A percentile compares a stretch with the other conserved stretches of the same genome.
These are phyloP conservation scores for Vidua chalybeata DNA, from an alignment of 2,113 vertebrate genomes.

Conservation along the genomic window DNA sequence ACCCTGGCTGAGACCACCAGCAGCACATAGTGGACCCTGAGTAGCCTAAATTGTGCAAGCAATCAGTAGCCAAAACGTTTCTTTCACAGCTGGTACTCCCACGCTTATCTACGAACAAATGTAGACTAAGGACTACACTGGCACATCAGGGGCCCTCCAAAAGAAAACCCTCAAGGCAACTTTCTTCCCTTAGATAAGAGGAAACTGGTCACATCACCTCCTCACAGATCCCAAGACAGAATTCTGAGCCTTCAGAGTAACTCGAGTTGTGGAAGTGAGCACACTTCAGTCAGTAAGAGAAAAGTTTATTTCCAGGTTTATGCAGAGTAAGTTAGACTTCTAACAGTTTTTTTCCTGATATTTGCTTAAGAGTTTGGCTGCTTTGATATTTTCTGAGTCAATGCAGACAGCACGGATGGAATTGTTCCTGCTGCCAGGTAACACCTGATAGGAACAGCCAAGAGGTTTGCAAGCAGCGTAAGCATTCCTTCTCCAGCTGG, in stretches of 20 bases:
- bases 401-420: not conserved
- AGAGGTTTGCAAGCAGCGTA: not conserved
- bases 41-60: accelerated
- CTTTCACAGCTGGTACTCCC: not conserved
- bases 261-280: not conserved
- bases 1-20: not conserved
- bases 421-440: constrained; percentile 1
- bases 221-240: accelerated
- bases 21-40: not conserved
- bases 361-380: not conserved
- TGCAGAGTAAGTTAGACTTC: not conserved
- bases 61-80: not conserved
- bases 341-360: not conserved
- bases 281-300: not conserved
- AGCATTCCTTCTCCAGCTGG: not conserved
- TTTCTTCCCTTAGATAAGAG: not conserved
- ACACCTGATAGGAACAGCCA: constrained; percentile 28
- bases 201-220: accelerated
- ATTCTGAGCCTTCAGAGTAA: not conserved
- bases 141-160: too few relatives aligned
- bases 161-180: not conserved
- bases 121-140: too few relatives aligned
- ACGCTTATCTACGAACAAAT: not conserved
- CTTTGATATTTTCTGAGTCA: constrained; percentile 37
- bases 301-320: not conserved